phyloP scores from a whole-genome alignment of 2,888 invertebrate genomes.

The Xestia sexstrigata region DNA sequence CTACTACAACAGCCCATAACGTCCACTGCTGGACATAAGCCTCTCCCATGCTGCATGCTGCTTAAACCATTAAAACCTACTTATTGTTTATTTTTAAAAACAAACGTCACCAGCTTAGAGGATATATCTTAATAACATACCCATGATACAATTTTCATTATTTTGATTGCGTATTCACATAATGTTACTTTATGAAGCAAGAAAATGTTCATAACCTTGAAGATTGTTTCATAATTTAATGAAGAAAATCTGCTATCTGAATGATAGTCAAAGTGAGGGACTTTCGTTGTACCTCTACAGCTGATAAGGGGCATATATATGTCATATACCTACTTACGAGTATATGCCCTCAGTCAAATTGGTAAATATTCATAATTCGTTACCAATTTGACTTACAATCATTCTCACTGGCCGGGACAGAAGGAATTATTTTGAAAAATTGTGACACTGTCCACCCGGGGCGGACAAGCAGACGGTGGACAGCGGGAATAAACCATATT shows the following conservation, averaged over 20 bases:
- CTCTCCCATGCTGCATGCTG: too few relatives aligned
- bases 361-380: not conserved
- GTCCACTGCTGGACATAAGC: too few relatives aligned
- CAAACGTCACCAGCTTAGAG: not conserved
- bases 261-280: conserved; percentile 29
- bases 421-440: too few relatives aligned
- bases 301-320: conserved; percentile 45
- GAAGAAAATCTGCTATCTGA: conserved; percentile 28
- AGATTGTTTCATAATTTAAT: conserved; percentile 22
- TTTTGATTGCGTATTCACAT: not conserved
- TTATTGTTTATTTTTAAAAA: not conserved
- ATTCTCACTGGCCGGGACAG: too few relatives aligned
- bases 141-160: not conserved
- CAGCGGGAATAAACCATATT: too few relatives aligned
- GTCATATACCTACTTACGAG: too few relatives aligned
- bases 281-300: conserved; percentile 40
- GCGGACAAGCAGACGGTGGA: too few relatives aligned
- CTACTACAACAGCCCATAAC: too few relatives aligned
- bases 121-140: not conserved
- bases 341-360: conserved; percentile 14
- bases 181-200: not conserved
- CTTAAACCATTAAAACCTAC: too few relatives aligned
- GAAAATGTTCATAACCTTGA: conserved; percentile 16
- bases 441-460: too few relatives aligned
- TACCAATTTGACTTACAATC: too few relatives aligned